Conservation (phyloP, 2,797 vertebrate species). For the Menidia menidia region DNA sequence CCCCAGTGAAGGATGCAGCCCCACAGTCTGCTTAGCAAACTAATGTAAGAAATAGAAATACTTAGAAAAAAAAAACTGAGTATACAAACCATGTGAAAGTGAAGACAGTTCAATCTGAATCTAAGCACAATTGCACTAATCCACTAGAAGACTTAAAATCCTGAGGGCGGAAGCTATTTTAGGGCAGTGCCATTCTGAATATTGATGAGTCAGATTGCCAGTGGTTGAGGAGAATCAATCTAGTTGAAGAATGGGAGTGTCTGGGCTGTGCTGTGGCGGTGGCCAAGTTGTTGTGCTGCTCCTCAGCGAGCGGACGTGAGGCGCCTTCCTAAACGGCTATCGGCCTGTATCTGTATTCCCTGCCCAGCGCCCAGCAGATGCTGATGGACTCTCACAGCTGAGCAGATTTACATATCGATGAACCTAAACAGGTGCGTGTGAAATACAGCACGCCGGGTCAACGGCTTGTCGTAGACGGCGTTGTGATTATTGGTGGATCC, state of each 20-base stretch:
- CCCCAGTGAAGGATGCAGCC: too few relatives aligned
- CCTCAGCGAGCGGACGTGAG: constrained; percentile 66
- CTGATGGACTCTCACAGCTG: constrained; percentile 55
- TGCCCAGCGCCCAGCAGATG: constrained; percentile 58
- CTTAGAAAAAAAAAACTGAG: neutral
- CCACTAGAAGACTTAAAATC: constrained; percentile 53
- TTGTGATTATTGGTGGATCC: constrained; percentile 35
- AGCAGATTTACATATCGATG: constrained; percentile 61
- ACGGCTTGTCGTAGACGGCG: constrained; percentile 57
- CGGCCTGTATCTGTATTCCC: constrained; percentile 68
- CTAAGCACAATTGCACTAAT: constrained; percentile 12
- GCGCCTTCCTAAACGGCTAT: constrained; percentile 51
- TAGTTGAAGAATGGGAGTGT: constrained; percentile 73
- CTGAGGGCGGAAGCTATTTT: constrained; percentile 62
- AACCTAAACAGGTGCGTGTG: constrained; percentile 63
- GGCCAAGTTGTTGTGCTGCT: constrained; percentile 68
- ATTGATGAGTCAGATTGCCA: constrained; percentile 75
- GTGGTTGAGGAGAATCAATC: constrained; percentile 75
- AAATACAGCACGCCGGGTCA: constrained; percentile 65
- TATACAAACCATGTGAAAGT: neutral
- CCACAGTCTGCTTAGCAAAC: too few relatives aligned
- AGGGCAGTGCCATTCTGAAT: constrained; percentile 62
- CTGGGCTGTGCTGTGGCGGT: constrained; percentile 52
- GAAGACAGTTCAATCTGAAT: neutral
- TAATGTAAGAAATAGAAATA: neutral